Conservation (phyloP, 2,888 invertebrate species). For the Nasonovia ribisnigri region DNA sequence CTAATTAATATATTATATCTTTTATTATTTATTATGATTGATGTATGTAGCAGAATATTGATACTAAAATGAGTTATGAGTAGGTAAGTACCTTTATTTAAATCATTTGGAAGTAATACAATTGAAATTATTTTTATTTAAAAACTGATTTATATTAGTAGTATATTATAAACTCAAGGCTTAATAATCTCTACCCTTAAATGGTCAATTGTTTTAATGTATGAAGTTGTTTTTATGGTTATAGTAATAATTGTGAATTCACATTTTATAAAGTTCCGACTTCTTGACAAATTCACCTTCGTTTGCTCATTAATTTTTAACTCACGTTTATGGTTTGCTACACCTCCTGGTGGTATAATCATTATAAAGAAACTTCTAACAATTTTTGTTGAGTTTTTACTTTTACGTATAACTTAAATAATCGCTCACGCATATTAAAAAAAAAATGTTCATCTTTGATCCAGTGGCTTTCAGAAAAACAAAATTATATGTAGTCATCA, state of each 20-base stretch:
- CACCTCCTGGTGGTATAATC: conserved; percentile 33
- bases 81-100: neutral
- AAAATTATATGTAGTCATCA: neutral
- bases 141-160: conserved; percentile 33
- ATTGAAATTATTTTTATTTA: conserved; percentile 22
- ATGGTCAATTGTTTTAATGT: conserved; percentile 32
- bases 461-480: neutral
- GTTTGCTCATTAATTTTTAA: conserved; percentile 48
- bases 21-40: neutral
- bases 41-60: neutral
- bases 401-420: conserved; percentile 24
- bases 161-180: conserved; percentile 19
- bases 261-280: conserved; percentile 35
- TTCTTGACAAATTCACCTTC: conserved; percentile 47
- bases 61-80: neutral
- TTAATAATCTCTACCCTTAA: conserved; percentile 32
- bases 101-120: neutral
- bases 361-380: conserved; percentile 40
- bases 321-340: conserved; percentile 54
- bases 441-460: conserved; percentile 42
- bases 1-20: neutral
- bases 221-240: conserved; percentile 21
- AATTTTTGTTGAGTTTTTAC: conserved; percentile 35
- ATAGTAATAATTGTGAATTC: conserved; percentile 36
- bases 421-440: neutral